A percentile compares a stretch with the other conserved stretches of the same genome.
These are phyloP conservation scores for Drosophila teissieri DNA, from an alignment of 1,140 invertebrate species.

Conservation along the genomic window DNA sequence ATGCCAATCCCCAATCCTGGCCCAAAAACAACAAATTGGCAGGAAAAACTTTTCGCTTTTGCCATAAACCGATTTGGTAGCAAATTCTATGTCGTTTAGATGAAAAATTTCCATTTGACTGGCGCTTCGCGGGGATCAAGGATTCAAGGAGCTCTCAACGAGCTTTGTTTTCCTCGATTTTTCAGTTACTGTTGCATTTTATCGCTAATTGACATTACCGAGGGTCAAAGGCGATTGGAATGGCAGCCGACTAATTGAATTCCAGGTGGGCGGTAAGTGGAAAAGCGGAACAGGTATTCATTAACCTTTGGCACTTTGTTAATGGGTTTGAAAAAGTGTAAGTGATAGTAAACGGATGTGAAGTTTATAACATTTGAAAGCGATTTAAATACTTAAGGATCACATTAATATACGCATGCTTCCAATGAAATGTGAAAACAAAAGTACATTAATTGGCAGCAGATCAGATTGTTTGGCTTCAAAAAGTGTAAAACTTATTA, in stretches of 20 bases:
- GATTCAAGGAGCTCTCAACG: conserved; percentile 9
- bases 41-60: conserved; percentile 25
- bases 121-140: conserved; percentile 13
- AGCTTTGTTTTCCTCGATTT: conserved; percentile 9
- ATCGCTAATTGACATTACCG: conserved; percentile 43
- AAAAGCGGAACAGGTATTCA: conserved; percentile 24
- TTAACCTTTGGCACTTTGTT: neutral
- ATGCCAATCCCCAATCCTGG: neutral
- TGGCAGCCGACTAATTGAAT: conserved; percentile 57
- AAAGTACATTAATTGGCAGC: neutral
- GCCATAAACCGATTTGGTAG: conserved; percentile 56
- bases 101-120: conserved; percentile 44
- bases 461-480: neutral
- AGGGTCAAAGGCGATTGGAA: conserved; percentile 10
- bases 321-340: neutral
- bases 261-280: conserved; percentile 11
- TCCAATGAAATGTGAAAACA: no score
- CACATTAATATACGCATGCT: no score
- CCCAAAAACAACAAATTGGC: neutral
- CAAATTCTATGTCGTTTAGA: conserved; percentile 54
- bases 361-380: neutral
- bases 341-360: neutral
- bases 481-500: neutral
- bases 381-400: no score
- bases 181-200: conserved; percentile 22